Conservation (phyloP, 2,888 invertebrate genomes). For the Liopterus haemorrhoidalis region DNA sequence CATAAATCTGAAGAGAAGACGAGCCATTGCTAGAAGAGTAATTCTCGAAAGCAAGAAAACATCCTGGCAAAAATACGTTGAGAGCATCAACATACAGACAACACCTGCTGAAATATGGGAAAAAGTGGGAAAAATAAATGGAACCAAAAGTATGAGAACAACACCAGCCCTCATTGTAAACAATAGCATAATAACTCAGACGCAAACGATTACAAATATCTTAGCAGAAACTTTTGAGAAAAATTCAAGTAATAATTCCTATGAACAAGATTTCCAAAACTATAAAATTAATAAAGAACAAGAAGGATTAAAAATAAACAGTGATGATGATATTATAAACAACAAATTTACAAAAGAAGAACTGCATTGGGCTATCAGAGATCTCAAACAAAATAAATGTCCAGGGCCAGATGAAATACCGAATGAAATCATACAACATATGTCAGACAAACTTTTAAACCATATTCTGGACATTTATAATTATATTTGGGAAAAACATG, state of each 20-base stretch:
- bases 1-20: slow-evolving; percentile 22
- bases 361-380: not conserved
- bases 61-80: slow-evolving; percentile 20
- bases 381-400: slow-evolving; percentile 3
- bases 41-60: slow-evolving; percentile 19
- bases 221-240: slow-evolving; percentile 1
- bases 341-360: not conserved
- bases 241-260: slow-evolving; percentile 1
- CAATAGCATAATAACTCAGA: not conserved
- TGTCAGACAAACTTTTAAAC: not conserved
- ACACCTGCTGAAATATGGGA: slow-evolving; percentile 21
- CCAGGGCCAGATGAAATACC: slow-evolving; percentile 7
- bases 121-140: slow-evolving; percentile 14
- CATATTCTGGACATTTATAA: slow-evolving; percentile 5
- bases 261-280: not conserved
- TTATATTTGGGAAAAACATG: not conserved
- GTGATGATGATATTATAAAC: slow-evolving; percentile 3
- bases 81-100: slow-evolving; percentile 11
- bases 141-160: not conserved
- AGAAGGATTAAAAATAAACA: no score
- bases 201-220: slow-evolving; percentile 1
- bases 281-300: slow-evolving; percentile 5
- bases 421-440: slow-evolving; percentile 5
- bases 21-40: slow-evolving; percentile 17
- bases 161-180: slow-evolving; percentile 1